Percentiles rank a stretch among this genome's conserved stretches.
These are phyloP conservation scores for Delichon dasypus DNA, from an alignment of 2,797 vertebrate species.

Conservation along the genomic window DNA sequence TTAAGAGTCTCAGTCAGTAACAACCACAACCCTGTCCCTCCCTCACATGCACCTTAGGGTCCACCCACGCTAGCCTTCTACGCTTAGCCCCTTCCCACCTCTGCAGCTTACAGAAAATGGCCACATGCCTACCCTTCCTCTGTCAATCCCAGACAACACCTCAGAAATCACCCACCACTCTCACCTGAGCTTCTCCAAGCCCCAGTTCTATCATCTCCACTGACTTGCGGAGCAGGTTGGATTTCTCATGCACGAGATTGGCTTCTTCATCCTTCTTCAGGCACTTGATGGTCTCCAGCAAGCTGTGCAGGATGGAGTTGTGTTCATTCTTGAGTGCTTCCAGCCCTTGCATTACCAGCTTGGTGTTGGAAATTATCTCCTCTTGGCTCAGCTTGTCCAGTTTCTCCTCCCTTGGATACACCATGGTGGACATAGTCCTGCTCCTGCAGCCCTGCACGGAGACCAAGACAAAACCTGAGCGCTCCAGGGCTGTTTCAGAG, in stretches of 20 bases:
- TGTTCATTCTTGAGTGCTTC: constrained; percentile 97
- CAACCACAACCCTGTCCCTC: neutral
- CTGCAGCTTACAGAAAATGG: neutral
- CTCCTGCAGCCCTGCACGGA: constrained; percentile 3
- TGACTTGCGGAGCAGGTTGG: constrained; percentile 91
- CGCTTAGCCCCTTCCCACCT: neutral
- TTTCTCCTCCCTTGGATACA: constrained; percentile 91
- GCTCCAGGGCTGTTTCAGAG: neutral
- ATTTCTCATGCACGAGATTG: constrained; percentile 95
- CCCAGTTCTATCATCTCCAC: constrained; percentile 99
- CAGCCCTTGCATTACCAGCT: constrained; percentile 95
- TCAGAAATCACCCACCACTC: neutral
- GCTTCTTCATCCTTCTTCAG: constrained; percentile 98
- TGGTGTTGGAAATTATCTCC: constrained; percentile 98
- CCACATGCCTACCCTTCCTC: neutral
- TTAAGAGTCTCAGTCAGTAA: neutral
- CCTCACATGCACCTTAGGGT: neutral
- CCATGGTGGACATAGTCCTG: constrained; percentile 87
- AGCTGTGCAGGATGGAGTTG: constrained; percentile 96
- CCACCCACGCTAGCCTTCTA: neutral
- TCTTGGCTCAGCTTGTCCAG: constrained; percentile 96
- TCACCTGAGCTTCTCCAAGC: constrained; percentile 95
- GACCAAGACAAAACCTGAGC: neutral
- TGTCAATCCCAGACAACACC: neutral
- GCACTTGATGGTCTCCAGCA: constrained; percentile 97